A percentile compares a stretch with the other conserved stretches of the same genome.
phyloP scores from a whole-genome alignment of 2,888 invertebrate genomes.

The Melangyna quadrimaculata region DNA sequence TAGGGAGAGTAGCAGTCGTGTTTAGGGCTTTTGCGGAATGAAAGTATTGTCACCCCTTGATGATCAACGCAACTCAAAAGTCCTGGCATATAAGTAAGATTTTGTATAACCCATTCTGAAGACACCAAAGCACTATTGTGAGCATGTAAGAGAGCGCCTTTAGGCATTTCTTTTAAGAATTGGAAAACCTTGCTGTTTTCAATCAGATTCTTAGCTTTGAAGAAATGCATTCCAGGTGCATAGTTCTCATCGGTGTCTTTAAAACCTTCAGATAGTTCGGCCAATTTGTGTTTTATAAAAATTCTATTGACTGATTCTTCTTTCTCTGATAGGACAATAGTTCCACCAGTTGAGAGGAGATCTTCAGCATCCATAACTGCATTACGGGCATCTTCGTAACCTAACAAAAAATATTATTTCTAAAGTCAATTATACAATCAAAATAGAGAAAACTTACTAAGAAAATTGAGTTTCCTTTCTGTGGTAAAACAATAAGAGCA shows the following conservation, averaged over 20 bases:
- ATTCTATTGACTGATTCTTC: conserved; percentile 77
- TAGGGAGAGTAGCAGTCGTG: conserved; percentile 76
- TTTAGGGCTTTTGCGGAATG: conserved; percentile 33
- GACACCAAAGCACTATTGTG: conserved; percentile 83
- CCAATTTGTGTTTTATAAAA: conserved; percentile 77
- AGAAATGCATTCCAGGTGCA: conserved; percentile 83
- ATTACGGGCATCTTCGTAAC: conserved; percentile 77
- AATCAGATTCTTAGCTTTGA: conserved; percentile 82
- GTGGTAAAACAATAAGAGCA: background rate
- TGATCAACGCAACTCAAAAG: conserved; percentile 76
- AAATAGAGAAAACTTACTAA: conserved; percentile 33
- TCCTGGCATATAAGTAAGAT: conserved; percentile 82
- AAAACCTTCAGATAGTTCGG: conserved; percentile 76
- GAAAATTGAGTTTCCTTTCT: conserved; percentile 2
- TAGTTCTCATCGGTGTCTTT: conserved; percentile 78
- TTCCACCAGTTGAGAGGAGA: conserved; percentile 77
- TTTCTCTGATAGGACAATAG: conserved; percentile 73
- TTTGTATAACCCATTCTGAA: conserved; percentile 82
- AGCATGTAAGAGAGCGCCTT: conserved; percentile 82
- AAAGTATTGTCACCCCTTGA: conserved; percentile 42
- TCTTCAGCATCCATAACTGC: conserved; percentile 78
- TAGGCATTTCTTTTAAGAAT: conserved; percentile 84
- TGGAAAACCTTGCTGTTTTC: conserved; percentile 83
- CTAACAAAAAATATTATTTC: conserved; percentile 64
- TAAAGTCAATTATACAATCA: background rate